Conservation (phyloP, 2,888 invertebrate species). For the Caenorhabditis japonica region DNA sequence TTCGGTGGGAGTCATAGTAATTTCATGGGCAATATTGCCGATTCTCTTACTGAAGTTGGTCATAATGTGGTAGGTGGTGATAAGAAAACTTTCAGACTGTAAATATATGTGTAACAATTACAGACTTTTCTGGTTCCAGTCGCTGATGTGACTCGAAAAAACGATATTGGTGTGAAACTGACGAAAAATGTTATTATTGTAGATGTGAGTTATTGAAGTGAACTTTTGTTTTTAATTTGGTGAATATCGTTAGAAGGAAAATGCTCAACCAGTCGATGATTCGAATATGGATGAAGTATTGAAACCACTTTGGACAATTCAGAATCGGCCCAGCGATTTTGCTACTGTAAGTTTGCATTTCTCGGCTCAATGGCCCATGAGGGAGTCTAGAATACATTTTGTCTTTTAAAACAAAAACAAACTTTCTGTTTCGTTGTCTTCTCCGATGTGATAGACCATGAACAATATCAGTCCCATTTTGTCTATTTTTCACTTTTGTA, state of each 20-base stretch:
- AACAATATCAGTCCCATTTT: no score
- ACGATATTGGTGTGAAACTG: conserved; percentile 21
- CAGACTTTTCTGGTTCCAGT: conserved; percentile 37
- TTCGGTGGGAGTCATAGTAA: conserved; percentile 56
- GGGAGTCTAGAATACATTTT: no score
- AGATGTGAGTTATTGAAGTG: conserved; percentile 5
- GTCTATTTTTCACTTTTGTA: no score
- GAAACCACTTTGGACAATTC: conserved; percentile 20
- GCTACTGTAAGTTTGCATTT: conserved; percentile 15
- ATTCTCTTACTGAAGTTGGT: conserved; percentile 50
- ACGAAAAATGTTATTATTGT: conserved; percentile 26
- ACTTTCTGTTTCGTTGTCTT: no score
- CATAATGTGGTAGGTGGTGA: conserved; percentile 54
- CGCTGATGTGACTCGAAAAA: conserved; percentile 10
- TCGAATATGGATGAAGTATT: conserved; percentile 25
- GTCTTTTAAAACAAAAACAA: no score
- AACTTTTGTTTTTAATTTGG: background rate
- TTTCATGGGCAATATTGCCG: conserved; percentile 54
- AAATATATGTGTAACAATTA: no score
- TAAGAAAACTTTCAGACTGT: background rate
- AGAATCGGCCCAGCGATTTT: conserved; percentile 21
- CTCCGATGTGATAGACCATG: no score
- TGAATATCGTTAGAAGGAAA: conserved; percentile 22
- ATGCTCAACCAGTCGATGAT: background rate
- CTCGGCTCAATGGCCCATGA: no score